Conservation (phyloP, 2,888 invertebrate genomes). For the Agrotis segetum region DNA sequence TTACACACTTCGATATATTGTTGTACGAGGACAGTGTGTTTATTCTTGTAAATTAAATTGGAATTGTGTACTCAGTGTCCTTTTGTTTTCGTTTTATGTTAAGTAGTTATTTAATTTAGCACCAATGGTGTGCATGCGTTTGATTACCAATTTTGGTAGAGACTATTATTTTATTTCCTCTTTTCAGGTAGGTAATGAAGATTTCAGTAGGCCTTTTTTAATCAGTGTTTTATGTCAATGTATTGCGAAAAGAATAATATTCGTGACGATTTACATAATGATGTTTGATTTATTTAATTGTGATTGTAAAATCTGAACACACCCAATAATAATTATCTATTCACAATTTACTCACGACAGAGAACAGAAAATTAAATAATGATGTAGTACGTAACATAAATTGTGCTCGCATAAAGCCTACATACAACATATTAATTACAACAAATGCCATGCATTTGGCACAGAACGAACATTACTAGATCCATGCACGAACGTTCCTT, state of each 20-base stretch:
- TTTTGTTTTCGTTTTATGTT: not conserved
- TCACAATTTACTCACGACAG: not conserved
- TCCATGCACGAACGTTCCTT: slow-evolving; percentile 27
- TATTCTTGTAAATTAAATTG: slow-evolving; percentile 11
- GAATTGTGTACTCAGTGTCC: not conserved
- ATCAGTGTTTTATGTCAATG: not conserved
- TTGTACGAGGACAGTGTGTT: slow-evolving; percentile 10
- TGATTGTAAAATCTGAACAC: not conserved
- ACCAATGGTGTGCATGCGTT: not conserved
- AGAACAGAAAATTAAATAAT: not conserved
- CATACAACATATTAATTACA: slow-evolving; percentile 38
- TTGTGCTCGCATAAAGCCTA: not conserved
- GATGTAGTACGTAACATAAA: slow-evolving; percentile 8
- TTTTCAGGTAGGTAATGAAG: no score
- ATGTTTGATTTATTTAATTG: not conserved
- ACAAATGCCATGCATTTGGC: slow-evolving; percentile 36
- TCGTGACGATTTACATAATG: not conserved
- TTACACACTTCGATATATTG: slow-evolving; percentile 14
- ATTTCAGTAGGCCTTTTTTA: not conserved
- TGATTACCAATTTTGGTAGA: not conserved
- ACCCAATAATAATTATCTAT: not conserved
- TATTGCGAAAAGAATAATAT: not conserved
- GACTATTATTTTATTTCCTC: no score
- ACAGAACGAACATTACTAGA: slow-evolving; percentile 41
- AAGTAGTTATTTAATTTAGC: not conserved